phyloP scores from a whole-genome alignment of 2,888 invertebrate species.

The Apomyelois bistriatella region DNA sequence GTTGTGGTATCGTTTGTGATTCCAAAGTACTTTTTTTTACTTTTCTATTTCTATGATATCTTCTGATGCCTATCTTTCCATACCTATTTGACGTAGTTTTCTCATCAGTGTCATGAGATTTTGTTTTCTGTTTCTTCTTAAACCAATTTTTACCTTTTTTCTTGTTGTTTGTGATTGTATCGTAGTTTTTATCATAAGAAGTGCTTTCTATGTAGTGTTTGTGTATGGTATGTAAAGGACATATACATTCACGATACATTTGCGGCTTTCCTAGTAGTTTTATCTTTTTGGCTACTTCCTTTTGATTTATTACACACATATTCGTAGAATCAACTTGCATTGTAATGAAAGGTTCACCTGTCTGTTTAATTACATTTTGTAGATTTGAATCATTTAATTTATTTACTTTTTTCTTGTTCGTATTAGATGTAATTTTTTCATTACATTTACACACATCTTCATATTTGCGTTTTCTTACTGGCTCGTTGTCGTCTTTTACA shows the following conservation, averaged over 20 bases:
- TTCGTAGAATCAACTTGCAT: constrained; percentile 34
- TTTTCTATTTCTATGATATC: too few species aligned
- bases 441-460: too few species aligned
- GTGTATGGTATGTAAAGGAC: constrained; percentile 24
- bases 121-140: too few species aligned
- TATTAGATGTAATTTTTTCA: not conserved
- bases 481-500: too few species aligned
- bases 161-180: too few species aligned
- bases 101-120: too few species aligned
- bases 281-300: constrained; percentile 34
- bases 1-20: not conserved
- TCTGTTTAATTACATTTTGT: constrained; percentile 23
- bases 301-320: constrained; percentile 33
- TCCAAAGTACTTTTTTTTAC: not conserved
- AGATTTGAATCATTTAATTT: not conserved
- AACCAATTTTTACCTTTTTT: too few species aligned
- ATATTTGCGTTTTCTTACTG: not conserved
- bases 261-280: constrained; percentile 24
- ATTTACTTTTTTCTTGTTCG: not conserved
- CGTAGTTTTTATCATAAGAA: too few species aligned
- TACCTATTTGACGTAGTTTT: too few species aligned
- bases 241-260: constrained; percentile 26
- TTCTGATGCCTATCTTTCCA: too few species aligned
- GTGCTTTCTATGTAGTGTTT: too few species aligned
- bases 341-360: constrained; percentile 33